A percentile compares a stretch with the other conserved stretches of the same genome.
These are phyloP conservation scores for Pinna nobilis DNA, from an alignment of 1,140 invertebrate species.

Conservation along the genomic window DNA sequence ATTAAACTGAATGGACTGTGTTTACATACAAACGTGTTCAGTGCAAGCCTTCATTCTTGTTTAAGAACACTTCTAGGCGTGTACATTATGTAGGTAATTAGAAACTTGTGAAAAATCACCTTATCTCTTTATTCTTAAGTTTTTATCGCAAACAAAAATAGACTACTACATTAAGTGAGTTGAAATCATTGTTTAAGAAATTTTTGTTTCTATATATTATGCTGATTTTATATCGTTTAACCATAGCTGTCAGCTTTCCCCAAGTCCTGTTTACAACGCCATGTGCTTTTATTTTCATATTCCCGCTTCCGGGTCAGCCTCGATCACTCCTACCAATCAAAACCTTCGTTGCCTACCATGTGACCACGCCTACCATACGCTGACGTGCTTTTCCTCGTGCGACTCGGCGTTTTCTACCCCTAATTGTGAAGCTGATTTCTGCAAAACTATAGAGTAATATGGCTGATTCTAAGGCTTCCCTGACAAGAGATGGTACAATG, in stretches of 20 bases:
- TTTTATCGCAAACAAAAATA: too few relatives aligned
- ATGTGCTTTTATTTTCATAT: slow-evolving; percentile 57
- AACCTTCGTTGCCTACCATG: slow-evolving; percentile 49
- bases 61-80: too few relatives aligned
- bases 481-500: slow-evolving; percentile 70
- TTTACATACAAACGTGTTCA: too few relatives aligned
- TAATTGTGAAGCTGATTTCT: slow-evolving; percentile 46
- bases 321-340: slow-evolving; percentile 57
- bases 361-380: slow-evolving; percentile 65
- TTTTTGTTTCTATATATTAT: background rate
- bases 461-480: slow-evolving; percentile 61
- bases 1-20: too few relatives aligned
- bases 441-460: slow-evolving; percentile 55
- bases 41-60: too few relatives aligned
- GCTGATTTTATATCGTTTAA: background rate
- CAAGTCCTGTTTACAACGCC: background rate
- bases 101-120: too few relatives aligned
- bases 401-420: slow-evolving; percentile 48
- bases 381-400: slow-evolving; percentile 56
- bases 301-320: slow-evolving; percentile 61
- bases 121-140: too few relatives aligned
- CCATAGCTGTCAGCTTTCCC: background rate
- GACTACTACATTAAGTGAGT: too few relatives aligned
- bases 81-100: too few relatives aligned
- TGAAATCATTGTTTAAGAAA: too few relatives aligned